These are phyloP conservation scores for Urocyon cinereoargenteus DNA, from an alignment of 2,797 vertebrate species.

Conservation along the genomic window DNA sequence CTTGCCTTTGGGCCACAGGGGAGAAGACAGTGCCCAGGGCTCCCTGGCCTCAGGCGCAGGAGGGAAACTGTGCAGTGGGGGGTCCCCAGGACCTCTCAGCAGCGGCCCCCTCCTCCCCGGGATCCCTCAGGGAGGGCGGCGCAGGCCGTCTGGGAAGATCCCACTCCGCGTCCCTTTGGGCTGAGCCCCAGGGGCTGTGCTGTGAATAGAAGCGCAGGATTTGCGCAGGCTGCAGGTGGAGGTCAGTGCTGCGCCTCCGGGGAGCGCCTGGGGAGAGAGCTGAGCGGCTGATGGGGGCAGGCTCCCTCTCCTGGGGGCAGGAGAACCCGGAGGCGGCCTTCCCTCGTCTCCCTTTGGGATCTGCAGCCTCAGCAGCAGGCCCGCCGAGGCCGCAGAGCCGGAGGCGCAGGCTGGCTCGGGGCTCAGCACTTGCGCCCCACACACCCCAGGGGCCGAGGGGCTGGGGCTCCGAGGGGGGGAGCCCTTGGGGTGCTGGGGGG, in stretches of 20 bases:
- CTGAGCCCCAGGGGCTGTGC: neutral
- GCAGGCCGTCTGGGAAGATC: neutral
- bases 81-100: neutral
- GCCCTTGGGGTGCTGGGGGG: too few relatives aligned
- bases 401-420: too few relatives aligned
- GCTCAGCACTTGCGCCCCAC: too few relatives aligned
- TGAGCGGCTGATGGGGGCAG: neutral
- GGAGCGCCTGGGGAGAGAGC: neutral
- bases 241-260: neutral
- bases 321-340: neutral
- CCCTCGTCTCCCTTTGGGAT: neutral
- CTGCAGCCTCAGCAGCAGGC: neutral
- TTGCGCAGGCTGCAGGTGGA: neutral
- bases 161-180: neutral
- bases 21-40: neutral
- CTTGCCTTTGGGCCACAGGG: neutral
- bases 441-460: too few relatives aligned
- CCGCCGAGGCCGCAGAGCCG: too few relatives aligned
- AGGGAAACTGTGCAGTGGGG: neutral
- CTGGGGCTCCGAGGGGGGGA: too few relatives aligned
- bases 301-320: too few relatives aligned
- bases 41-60: neutral
- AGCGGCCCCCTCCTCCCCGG: neutral
- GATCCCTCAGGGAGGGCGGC: neutral
- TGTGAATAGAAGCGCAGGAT: neutral